Percentiles rank a stretch among this genome's conserved stretches.
Evolutionary conservation across 2,888 invertebrate species (phyloP).

Genomic region (Entomobrya proxima): DNA sequence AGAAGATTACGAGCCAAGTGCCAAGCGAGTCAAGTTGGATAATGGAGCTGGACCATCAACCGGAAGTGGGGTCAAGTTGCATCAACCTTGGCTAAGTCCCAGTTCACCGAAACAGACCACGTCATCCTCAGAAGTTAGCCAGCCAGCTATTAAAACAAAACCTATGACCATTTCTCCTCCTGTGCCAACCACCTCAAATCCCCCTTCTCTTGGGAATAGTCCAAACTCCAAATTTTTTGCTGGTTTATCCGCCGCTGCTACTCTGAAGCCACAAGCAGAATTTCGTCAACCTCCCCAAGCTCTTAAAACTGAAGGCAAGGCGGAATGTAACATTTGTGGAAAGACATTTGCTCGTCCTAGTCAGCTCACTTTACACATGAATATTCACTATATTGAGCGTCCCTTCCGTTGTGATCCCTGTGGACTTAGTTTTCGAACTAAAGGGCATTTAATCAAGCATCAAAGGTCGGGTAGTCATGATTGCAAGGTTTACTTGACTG

Average conservation of each 20-base stretch:
- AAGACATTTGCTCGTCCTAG: slow-evolving; percentile 88
- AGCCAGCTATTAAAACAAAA: background rate
- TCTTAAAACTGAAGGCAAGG: slow-evolving; percentile 83
- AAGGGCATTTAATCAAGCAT: slow-evolving; percentile 95
- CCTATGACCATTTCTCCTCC: slow-evolving; percentile 9
- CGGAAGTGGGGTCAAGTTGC: slow-evolving; percentile 65
- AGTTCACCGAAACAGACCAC: slow-evolving; percentile 51
- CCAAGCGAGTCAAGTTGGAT: slow-evolving; percentile 67
- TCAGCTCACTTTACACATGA: slow-evolving; percentile 88
- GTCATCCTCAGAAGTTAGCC: background rate
- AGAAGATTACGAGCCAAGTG: slow-evolving; percentile 30
- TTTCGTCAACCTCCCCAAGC: slow-evolving; percentile 74
- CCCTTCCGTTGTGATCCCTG: slow-evolving; percentile 95
- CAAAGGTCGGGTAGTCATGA: slow-evolving; percentile 93
- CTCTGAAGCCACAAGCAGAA: slow-evolving; percentile 73
- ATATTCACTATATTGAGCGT: slow-evolving; percentile 96
- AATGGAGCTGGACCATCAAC: slow-evolving; percentile 60
- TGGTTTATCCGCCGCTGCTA: slow-evolving; percentile 30
- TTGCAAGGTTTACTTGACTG: slow-evolving; percentile 82
- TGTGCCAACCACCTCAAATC: too few species aligned
- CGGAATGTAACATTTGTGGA: slow-evolving; percentile 82
- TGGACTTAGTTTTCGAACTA: slow-evolving; percentile 89
- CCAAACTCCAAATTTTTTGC: slow-evolving; percentile 65
- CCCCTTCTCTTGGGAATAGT: slow-evolving; percentile 29
- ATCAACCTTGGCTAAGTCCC: slow-evolving; percentile 75